These are phyloP conservation scores for Phortica variegata DNA, from an alignment of 1,140 invertebrate genomes.

Conservation along the genomic window DNA sequence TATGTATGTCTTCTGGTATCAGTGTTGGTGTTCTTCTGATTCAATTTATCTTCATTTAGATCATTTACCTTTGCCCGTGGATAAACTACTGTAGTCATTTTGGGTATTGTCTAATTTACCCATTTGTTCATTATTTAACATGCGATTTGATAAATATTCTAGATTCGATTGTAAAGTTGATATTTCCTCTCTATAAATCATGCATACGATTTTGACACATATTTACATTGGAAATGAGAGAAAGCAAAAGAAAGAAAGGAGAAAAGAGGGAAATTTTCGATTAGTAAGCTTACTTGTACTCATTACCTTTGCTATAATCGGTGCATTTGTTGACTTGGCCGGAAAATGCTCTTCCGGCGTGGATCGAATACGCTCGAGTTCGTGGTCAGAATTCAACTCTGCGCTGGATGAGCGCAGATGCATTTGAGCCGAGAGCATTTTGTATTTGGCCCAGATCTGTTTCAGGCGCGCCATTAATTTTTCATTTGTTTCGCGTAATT, in stretches of 20 bases:
- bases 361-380: neutral
- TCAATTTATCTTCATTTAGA: no score
- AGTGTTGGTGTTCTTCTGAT: no score
- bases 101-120: conserved; percentile 48
- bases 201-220: neutral
- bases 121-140: conserved; percentile 53
- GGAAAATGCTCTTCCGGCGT: conserved; percentile 26
- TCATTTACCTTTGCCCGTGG: conserved; percentile 49
- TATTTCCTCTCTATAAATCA: conserved; percentile 60
- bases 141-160: conserved; percentile 60
- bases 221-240: conserved; percentile 21
- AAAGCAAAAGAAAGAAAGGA: conserved; percentile 15
- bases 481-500: conserved; percentile 61
- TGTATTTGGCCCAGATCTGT: conserved; percentile 63
- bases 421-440: conserved; percentile 29
- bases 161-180: conserved; percentile 62
- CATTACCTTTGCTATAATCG: conserved; percentile 20
- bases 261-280: conserved; percentile 6
- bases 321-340: conserved; percentile 18
- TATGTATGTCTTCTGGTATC: no score
- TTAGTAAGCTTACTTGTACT: conserved; percentile 28
- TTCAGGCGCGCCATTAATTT: conserved; percentile 63
- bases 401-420: conserved; percentile 3
- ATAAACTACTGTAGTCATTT: conserved; percentile 48
- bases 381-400: conserved; percentile 26